A percentile compares a stretch with the other conserved stretches of the same genome.
Conservation (phyloP, 2,888 invertebrate genomes). For the Sarcophaga rosellei region DNA sequence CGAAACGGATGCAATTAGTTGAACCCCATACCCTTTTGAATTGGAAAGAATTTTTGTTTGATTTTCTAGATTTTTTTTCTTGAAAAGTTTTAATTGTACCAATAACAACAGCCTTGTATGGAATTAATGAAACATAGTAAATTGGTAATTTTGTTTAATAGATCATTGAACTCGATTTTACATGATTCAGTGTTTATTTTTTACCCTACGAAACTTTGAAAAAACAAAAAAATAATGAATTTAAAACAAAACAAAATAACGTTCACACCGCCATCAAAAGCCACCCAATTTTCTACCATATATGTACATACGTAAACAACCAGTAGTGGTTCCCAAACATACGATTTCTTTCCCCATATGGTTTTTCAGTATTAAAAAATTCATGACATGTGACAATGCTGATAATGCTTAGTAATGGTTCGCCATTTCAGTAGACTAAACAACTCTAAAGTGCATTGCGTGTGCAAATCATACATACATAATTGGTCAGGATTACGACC, state of each 20-base stretch:
- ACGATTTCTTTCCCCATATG: no score
- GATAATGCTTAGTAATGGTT: no score
- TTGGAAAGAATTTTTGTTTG: neutral
- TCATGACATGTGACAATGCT: no score
- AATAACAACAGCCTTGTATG: neutral
- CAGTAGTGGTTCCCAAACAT: neutral
- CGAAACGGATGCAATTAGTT: conserved; percentile 11
- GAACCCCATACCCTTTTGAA: neutral
- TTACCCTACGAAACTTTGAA: neutral
- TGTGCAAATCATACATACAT: no score
- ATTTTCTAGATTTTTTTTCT: neutral
- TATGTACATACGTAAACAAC: neutral
- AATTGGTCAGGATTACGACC: no score
- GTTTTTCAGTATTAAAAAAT: no score
- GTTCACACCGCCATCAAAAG: conserved; percentile 20
- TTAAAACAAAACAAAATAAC: neutral
- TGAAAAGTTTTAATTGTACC: neutral
- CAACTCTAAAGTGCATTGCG: no score
- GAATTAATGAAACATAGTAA: conserved; percentile 18
- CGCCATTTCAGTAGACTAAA: no score
- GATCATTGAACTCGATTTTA: conserved; percentile 49
- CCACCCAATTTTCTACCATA: conserved; percentile 23
- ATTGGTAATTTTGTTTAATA: conserved; percentile 21
- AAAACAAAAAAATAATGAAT: neutral
- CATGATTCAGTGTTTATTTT: conserved; percentile 50